phyloP scores from a whole-genome alignment of 2,113 vertebrate species.

The Pituophis catenifer region DNA sequence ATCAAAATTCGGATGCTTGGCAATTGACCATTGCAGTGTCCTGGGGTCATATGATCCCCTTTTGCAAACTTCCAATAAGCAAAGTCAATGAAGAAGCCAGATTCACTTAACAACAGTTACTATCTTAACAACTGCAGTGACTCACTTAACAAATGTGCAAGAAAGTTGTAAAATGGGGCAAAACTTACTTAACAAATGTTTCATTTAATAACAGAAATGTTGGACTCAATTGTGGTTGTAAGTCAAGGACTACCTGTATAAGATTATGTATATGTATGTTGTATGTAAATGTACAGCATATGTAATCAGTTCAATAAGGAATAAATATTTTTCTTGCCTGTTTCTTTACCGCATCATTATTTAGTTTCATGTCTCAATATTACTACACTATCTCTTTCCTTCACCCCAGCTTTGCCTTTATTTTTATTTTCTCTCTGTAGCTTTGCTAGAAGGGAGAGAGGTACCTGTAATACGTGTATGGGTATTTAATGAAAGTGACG shows the following conservation, averaged over 20 bases:
- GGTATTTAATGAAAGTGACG: neutral
- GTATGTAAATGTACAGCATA: neutral
- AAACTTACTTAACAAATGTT: too few species aligned
- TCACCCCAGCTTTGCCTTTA: neutral
- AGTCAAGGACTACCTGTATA: neutral
- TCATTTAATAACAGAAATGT: too few species aligned
- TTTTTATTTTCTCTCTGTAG: neutral
- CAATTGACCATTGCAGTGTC: too few species aligned
- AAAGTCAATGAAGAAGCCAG: too few species aligned
- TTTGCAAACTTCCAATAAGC: too few species aligned
- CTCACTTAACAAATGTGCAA: too few species aligned
- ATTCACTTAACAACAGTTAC: too few species aligned
- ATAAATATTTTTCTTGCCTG: neutral
- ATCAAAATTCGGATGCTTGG: too few species aligned
- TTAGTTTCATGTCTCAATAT: neutral
- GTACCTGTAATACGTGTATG: neutral
- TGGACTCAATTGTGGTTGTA: too few species aligned
- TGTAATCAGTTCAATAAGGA: neutral
- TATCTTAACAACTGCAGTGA: too few species aligned
- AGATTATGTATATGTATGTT: neutral
- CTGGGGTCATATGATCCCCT: too few species aligned
- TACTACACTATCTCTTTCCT: neutral
- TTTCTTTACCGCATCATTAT: neutral
- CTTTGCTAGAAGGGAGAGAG: neutral
- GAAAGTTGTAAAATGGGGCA: too few species aligned